These are phyloP conservation scores for Clistopyga incitator DNA, from an alignment of 2,888 invertebrate species.

Conservation along the genomic window DNA sequence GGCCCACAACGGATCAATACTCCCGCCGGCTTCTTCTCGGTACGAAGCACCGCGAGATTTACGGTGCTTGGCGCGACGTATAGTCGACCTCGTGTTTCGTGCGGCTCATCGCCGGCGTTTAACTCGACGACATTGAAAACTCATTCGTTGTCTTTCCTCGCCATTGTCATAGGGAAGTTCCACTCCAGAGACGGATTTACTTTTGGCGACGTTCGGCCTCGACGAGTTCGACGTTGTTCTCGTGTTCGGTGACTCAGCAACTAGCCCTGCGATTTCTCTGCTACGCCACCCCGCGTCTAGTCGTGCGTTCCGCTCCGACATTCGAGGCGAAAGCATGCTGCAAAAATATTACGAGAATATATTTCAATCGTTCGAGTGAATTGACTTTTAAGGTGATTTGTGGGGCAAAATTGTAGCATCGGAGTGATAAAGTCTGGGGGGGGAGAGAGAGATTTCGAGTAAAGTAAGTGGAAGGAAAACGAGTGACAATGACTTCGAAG, in stretches of 20 bases:
- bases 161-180: background rate
- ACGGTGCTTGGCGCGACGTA: constrained; percentile 57
- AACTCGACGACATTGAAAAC: background rate
- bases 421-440: background rate
- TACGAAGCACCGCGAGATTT: constrained; percentile 63
- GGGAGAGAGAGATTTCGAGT: background rate
- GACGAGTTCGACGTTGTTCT: constrained; percentile 7
- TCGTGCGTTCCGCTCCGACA: constrained; percentile 31
- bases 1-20: constrained; percentile 68
- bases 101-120: constrained; percentile 31
- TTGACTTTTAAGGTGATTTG: background rate
- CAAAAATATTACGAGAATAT: constrained; percentile 4
- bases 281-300: constrained; percentile 31
- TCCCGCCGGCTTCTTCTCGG: constrained; percentile 67
- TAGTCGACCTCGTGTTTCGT: constrained; percentile 58
- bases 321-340: constrained; percentile 30
- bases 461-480: background rate
- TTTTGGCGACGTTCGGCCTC: constrained; percentile 8
- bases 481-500: constrained; percentile 88
- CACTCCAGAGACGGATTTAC: background rate
- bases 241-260: constrained; percentile 31
- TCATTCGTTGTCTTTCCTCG: background rate
- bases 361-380: constrained; percentile 9
- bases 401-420: background rate
- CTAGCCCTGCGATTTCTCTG: constrained; percentile 28